Percentiles rank a stretch among this genome's conserved stretches.
Conservation (phyloP, 2,113 vertebrate genomes). For the Cynopterus brachyotis region DNA sequence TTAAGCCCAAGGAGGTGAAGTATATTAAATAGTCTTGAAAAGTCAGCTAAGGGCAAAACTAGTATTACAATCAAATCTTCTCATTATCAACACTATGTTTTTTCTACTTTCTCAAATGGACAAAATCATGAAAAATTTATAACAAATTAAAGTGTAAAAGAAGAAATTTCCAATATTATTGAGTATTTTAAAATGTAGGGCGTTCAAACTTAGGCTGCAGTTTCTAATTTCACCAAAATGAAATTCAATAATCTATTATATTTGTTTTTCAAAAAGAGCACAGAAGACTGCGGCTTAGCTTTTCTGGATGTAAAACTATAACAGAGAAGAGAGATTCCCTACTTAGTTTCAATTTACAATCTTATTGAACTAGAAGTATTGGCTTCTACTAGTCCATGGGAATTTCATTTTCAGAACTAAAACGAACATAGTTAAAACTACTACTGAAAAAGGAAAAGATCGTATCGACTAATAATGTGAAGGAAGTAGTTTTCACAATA, state of each 20-base stretch:
- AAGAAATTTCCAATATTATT: not conserved
- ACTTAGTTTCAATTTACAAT: conserved; percentile 29
- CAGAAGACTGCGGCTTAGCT: not conserved
- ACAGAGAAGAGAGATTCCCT: not conserved
- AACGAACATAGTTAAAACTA: conserved; percentile 28
- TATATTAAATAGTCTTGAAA: not conserved
- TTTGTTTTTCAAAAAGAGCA: conserved; percentile 25
- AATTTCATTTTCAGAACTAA: conserved; percentile 52
- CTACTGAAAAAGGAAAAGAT: not conserved
- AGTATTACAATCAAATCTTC: conserved; percentile 13
- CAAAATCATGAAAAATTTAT: conserved; percentile 12
- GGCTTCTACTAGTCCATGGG: not conserved
- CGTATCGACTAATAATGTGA: not conserved
- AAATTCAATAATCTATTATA: conserved; percentile 15
- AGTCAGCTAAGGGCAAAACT: conserved; percentile 3
- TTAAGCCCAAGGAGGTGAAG: not conserved
- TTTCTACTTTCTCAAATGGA: conserved; percentile 17
- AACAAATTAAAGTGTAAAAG: not conserved
- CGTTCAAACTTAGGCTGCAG: conserved; percentile 21
- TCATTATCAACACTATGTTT: conserved; percentile 2
- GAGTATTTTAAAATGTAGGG: conserved; percentile 1
- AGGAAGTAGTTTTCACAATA: not conserved
- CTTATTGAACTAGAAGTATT: not conserved
- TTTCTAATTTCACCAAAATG: conserved; percentile 54
- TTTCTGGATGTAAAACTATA: not conserved